phyloP scores from a whole-genome alignment of 2,797 vertebrate genomes.

The Melanotaenia parkinsoni region DNA sequence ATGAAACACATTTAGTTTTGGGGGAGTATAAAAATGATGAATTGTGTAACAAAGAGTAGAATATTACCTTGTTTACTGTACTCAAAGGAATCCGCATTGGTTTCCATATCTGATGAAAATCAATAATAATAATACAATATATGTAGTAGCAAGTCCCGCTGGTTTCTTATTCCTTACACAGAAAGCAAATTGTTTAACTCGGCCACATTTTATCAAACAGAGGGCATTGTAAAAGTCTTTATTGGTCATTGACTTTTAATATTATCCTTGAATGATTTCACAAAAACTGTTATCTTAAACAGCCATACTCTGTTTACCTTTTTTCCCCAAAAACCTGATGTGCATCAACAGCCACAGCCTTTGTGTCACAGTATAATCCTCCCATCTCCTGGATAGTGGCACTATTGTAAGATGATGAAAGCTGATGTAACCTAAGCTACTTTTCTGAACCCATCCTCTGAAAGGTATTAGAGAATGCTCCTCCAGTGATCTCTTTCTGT shows the following conservation, averaged over 20 bases:
- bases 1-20: constrained; percentile 38
- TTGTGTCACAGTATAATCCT: constrained; percentile 50
- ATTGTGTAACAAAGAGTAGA: constrained; percentile 42
- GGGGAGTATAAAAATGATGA: constrained; percentile 54
- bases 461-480: constrained; percentile 49
- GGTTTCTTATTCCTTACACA: constrained; percentile 22
- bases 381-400: constrained; percentile 47
- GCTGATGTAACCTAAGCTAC: constrained; percentile 67
- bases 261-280: constrained; percentile 18
- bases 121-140: constrained; percentile 19
- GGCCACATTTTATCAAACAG: constrained; percentile 20
- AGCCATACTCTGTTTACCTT: constrained; percentile 12
- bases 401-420: constrained; percentile 73
- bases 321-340: constrained; percentile 16
- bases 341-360: constrained; percentile 14
- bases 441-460: constrained; percentile 32
- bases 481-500: constrained; percentile 52
- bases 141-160: constrained; percentile 36
- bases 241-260: constrained; percentile 15
- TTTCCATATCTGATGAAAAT: constrained; percentile 50
- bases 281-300: constrained; percentile 2
- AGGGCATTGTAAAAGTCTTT: constrained; percentile 18
- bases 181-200: constrained; percentile 17
- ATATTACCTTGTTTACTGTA: constrained; percentile 55
- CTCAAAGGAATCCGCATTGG: constrained; percentile 45